These are phyloP conservation scores for Charaxes varanes DNA, from an alignment of 1,140 invertebrate species.

Conservation along the genomic window DNA sequence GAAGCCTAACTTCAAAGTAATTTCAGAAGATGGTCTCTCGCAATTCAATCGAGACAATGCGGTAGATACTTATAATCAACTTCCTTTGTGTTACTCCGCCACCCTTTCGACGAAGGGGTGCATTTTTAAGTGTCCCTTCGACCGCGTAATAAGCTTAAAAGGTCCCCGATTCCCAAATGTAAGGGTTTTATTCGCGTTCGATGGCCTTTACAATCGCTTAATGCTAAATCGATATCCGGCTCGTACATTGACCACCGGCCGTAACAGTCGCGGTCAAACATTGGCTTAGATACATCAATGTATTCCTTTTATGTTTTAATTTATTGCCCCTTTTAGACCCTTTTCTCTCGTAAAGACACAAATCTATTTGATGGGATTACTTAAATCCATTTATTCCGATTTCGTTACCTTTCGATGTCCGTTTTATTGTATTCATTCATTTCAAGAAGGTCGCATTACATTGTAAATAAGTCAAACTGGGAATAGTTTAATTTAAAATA, in stretches of 20 bases:
- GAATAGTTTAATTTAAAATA: no score
- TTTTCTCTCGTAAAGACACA: slow-evolving; percentile 3
- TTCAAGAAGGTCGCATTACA: no score
- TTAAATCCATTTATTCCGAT: slow-evolving; percentile 10
- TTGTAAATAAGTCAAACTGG: no score
- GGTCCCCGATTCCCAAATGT: slow-evolving; percentile 44
- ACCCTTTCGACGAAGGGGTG: no score
- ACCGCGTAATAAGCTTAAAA: slow-evolving; percentile 54
- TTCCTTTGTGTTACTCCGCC: no score
- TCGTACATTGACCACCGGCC: slow-evolving; percentile 8
- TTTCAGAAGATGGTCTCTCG: no score
- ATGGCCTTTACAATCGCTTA: slow-evolving; percentile 33
- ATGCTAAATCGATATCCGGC: slow-evolving; percentile 22
- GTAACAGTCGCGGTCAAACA: slow-evolving; percentile 4
- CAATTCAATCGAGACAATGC: slow-evolving; percentile 4
- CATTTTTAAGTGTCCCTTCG: slow-evolving; percentile 32
- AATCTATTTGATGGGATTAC: slow-evolving; percentile 16
- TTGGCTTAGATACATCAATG: slow-evolving; percentile 4
- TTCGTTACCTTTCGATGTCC: no score
- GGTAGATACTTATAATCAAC: slow-evolving; percentile 18
- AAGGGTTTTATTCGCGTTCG: slow-evolving; percentile 41
- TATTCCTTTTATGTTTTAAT: slow-evolving; percentile 12
- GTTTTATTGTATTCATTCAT: no score
- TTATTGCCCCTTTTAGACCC: slow-evolving; percentile 10
- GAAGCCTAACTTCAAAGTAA: no score